Conservation (phyloP, 2,797 vertebrate species). For the Coendou prehensilis region DNA sequence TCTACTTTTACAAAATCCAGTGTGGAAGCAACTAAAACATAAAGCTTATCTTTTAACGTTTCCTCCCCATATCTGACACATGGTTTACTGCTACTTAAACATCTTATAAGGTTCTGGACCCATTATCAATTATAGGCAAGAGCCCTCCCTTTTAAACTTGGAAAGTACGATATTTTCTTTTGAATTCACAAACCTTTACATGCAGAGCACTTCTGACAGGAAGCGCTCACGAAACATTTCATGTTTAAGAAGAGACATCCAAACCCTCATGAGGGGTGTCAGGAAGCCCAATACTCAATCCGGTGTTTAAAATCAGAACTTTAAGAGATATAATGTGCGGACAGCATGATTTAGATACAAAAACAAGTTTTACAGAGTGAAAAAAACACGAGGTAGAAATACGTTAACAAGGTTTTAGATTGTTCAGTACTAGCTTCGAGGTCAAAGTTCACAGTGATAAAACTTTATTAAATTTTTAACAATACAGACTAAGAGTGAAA, state of each 20-base stretch:
- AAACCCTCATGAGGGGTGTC: not conserved
- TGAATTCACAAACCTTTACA: not conserved
- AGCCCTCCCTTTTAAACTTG: not conserved
- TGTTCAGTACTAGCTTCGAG: not conserved
- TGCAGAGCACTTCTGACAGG: not conserved
- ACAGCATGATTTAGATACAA: not conserved
- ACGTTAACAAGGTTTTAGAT: not conserved
- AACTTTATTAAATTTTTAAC: not conserved
- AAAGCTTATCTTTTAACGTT: not conserved
- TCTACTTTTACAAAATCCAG: constrained; percentile 7
- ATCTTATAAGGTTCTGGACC: not conserved
- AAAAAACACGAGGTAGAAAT: not conserved
- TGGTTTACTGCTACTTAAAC: not conserved
- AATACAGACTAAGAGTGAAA: not conserved
- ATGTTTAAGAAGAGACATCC: not conserved
- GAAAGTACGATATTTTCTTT: not conserved
- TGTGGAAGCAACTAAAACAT: not conserved
- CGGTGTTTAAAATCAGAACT: not conserved
- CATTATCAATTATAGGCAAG: not conserved
- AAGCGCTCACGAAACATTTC: not conserved
- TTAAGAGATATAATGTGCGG: not conserved
- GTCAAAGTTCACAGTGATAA: not conserved
- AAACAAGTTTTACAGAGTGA: not conserved
- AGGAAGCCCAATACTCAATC: not conserved
- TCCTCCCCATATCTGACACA: not conserved